Evolutionary conservation across 2,797 vertebrate genomes (phyloP).

Genomic region (Eurystomus glaucurus): DNA sequence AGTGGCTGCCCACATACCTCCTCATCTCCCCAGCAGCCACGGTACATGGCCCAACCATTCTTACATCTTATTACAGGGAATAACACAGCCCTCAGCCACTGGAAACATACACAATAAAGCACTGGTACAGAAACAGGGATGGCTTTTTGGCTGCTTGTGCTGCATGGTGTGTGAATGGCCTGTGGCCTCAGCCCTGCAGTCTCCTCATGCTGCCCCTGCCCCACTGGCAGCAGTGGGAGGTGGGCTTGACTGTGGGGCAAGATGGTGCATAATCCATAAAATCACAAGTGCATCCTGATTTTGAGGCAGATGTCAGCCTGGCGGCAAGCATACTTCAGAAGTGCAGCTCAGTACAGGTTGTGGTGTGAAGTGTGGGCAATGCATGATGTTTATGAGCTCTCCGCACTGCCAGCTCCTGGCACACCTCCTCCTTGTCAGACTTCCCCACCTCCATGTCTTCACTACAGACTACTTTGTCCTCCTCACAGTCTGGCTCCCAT

Average conservation of each 20-base stretch:
- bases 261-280: not conserved
- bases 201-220: not conserved
- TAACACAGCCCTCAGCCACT: rapidly evolving
- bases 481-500: not conserved
- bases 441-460: rapidly evolving
- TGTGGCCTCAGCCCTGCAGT: rapidly evolving
- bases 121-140: rapidly evolving
- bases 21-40: not conserved
- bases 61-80: not conserved
- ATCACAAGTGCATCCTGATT: not conserved
- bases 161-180: rapidly evolving
- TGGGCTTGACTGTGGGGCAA: rapidly evolving
- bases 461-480: not conserved
- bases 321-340: rapidly evolving
- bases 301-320: not conserved
- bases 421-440: not conserved
- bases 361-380: not conserved
- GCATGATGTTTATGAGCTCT: not conserved
- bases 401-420: not conserved
- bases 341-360: not conserved
- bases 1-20: not conserved
- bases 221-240: not conserved
- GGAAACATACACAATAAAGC: not conserved
- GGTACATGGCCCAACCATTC: rapidly evolving
- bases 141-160: not conserved